Conservation (phyloP, 1,140 invertebrate species). For the Heliconius hewitsoni region DNA sequence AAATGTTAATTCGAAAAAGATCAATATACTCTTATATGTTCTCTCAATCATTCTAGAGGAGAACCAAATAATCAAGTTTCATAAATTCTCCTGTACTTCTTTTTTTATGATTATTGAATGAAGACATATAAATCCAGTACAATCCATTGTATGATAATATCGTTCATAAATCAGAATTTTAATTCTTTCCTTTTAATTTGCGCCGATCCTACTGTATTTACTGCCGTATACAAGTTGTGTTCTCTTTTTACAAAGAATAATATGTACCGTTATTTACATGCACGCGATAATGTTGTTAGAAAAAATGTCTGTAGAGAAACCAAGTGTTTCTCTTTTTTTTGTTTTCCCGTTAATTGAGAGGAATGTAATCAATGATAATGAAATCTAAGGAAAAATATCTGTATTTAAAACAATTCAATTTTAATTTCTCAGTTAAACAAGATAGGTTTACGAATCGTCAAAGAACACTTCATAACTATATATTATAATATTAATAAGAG, state of each 20-base stretch:
- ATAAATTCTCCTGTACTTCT: neutral
- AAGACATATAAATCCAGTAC: slow-evolving; percentile 6
- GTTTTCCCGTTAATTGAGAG: too few species aligned
- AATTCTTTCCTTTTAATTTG: slow-evolving; percentile 62
- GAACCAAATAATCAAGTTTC: neutral
- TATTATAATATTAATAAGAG: too few species aligned
- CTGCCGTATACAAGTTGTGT: slow-evolving; percentile 30
- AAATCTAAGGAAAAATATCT: too few species aligned
- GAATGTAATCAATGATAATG: too few species aligned
- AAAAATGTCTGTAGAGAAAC: neutral
- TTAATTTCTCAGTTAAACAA: too few species aligned
- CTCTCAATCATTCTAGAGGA: neutral
- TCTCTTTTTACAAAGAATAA: neutral
- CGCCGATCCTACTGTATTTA: slow-evolving; percentile 49
- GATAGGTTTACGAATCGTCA: too few species aligned
- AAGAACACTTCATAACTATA: too few species aligned
- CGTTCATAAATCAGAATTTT: slow-evolving; percentile 61
- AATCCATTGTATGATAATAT: slow-evolving; percentile 13
- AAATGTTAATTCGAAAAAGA: neutral
- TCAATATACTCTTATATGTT: neutral
- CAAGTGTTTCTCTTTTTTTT: too few species aligned
- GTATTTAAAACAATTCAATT: too few species aligned
- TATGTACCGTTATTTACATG: neutral
- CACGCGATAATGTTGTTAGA: neutral
- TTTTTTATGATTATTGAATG: slow-evolving; percentile 4